Evolutionary conservation across 2,888 invertebrate species (phyloP).

Genomic region (Hecatera dysodea): DNA sequence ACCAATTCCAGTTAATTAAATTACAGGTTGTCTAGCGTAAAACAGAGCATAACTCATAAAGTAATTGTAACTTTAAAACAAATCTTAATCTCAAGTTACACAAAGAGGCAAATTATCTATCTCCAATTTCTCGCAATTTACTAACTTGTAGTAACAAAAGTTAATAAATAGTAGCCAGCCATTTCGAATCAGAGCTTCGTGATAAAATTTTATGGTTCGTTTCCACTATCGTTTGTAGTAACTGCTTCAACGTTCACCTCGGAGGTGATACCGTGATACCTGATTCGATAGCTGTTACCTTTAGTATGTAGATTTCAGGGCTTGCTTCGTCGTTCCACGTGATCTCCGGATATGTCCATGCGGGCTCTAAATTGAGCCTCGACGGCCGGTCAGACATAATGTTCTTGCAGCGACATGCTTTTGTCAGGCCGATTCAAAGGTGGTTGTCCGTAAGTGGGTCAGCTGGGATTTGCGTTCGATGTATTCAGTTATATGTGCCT

Average conservation of each 20-base stretch:
- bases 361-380: constrained; percentile 86
- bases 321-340: constrained; percentile 70
- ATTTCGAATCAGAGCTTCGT: constrained; percentile 68
- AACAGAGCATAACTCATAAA: constrained; percentile 34
- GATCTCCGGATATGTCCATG: constrained; percentile 81
- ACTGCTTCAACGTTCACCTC: constrained; percentile 74
- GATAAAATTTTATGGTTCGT: constrained; percentile 76
- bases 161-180: constrained; percentile 68
- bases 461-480: constrained; percentile 81
- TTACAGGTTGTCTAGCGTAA: constrained; percentile 36
- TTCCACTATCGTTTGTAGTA: constrained; percentile 74
- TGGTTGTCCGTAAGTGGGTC: constrained; percentile 86
- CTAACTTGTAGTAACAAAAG: constrained; percentile 67
- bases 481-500: constrained; percentile 76
- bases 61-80: constrained; percentile 53
- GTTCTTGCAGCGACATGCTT: constrained; percentile 87
- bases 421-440: constrained; percentile 86
- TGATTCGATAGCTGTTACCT: constrained; percentile 62
- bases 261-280: constrained; percentile 62
- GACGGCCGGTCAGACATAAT: constrained; percentile 81
- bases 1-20: constrained; percentile 24
- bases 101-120: constrained; percentile 66
- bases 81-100: constrained; percentile 49
- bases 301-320: constrained; percentile 65
- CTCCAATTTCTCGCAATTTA: constrained; percentile 65